These are phyloP conservation scores for Epinephelus cyanopodus DNA, from an alignment of 2,113 vertebrate species.

Conservation along the genomic window DNA sequence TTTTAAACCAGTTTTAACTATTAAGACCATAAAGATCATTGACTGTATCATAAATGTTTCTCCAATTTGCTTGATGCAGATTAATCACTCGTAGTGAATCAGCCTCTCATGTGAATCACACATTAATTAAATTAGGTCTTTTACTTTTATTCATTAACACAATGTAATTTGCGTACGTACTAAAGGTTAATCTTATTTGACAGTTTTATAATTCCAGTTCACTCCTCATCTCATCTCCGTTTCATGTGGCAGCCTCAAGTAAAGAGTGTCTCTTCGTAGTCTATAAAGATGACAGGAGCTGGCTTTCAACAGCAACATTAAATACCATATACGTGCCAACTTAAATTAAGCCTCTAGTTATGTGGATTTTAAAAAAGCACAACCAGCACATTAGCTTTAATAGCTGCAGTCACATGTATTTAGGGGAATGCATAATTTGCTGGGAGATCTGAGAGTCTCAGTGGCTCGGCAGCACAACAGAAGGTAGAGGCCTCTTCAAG, in stretches of 20 bases:
- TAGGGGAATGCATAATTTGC: constrained; percentile 45
- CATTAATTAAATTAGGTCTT: constrained; percentile 36
- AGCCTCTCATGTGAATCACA: constrained; percentile 3
- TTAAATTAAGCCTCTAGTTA: constrained; percentile 55
- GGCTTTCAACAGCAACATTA: constrained; percentile 42
- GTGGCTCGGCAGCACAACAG: constrained; percentile 47
- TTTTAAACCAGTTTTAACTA: not conserved
- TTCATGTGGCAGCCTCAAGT: constrained; percentile 22
- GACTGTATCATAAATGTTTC: not conserved
- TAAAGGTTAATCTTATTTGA: constrained; percentile 43
- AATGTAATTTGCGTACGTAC: constrained; percentile 26
- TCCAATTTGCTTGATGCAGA: not conserved
- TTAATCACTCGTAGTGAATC: not conserved
- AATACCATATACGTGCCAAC: constrained; percentile 48
- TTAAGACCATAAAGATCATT: not conserved
- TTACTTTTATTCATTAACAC: constrained; percentile 51
- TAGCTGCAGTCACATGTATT: constrained; percentile 55
- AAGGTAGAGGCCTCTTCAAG: constrained; percentile 43
- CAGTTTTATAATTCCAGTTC: constrained; percentile 22
- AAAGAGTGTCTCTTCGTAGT: constrained; percentile 7
- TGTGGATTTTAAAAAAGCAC: constrained; percentile 29
- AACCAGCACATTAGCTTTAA: constrained; percentile 56
- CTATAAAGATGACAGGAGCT: constrained; percentile 34
- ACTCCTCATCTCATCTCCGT: constrained; percentile 17
- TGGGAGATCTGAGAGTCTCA: constrained; percentile 39